Evolutionary conservation across 2,888 invertebrate genomes (phyloP).

Genomic region (Choristoneura rosaceana): DNA sequence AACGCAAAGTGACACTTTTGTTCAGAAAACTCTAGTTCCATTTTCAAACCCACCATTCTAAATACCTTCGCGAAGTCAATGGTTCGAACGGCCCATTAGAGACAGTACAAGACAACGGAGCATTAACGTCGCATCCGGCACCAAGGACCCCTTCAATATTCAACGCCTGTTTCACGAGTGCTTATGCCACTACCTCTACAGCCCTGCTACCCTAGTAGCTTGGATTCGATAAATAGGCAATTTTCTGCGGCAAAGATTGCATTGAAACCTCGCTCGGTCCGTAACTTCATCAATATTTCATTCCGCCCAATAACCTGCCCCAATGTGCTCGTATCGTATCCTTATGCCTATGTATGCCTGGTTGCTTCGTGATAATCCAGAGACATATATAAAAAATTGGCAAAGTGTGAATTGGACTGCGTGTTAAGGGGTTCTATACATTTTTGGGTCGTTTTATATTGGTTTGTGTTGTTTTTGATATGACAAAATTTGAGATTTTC

Average conservation of each 20-base stretch:
- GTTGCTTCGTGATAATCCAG: slow-evolving; percentile 8
- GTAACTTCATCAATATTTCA: slow-evolving; percentile 71
- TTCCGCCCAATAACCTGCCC: slow-evolving; percentile 61
- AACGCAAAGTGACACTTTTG: neutral
- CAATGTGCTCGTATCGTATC: slow-evolving; percentile 42
- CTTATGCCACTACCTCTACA: slow-evolving; percentile 7
- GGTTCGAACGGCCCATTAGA: neutral
- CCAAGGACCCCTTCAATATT: slow-evolving; percentile 1
- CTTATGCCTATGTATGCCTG: slow-evolving; percentile 47
- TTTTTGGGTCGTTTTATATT: too few species aligned
- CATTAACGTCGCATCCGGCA: neutral
- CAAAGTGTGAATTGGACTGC: too few species aligned
- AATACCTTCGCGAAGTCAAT: neutral
- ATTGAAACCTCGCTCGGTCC: slow-evolving; percentile 41
- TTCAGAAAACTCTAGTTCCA: neutral
- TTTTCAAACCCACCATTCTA: neutral
- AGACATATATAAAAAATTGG: neutral
- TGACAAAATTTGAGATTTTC: too few species aligned
- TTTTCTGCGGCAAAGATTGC: slow-evolving; percentile 24
- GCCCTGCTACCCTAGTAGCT: neutral
- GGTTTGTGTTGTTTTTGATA: too few species aligned
- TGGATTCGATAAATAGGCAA: slow-evolving; percentile 31
- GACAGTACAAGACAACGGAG: neutral
- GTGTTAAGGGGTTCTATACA: too few species aligned
- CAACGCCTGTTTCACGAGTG: neutral